These are phyloP conservation scores for Leucoptera coffeella DNA, from an alignment of 2,888 invertebrate genomes.

Conservation along the genomic window DNA sequence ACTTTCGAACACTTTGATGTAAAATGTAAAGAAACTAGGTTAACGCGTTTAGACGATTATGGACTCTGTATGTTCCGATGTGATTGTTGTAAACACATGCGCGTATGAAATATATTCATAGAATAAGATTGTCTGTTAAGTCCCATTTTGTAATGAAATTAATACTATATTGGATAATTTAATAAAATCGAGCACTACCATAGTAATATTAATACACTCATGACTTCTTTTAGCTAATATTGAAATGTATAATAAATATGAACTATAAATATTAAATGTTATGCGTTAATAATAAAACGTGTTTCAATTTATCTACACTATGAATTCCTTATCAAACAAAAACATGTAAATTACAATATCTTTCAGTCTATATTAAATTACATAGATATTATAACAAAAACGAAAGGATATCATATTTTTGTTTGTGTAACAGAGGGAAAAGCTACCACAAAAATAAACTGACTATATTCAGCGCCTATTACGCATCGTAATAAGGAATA, in stretches of 20 bases:
- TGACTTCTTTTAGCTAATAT: conserved; percentile 51
- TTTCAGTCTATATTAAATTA: too few species aligned
- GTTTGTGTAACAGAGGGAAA: too few species aligned
- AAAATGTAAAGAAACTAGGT: neutral
- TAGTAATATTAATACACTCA: conserved; percentile 49
- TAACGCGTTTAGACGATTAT: too few species aligned
- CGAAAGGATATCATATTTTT: too few species aligned
- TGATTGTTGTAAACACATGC: neutral
- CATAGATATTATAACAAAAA: too few species aligned
- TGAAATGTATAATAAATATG: conserved; percentile 55
- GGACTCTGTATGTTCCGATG: neutral
- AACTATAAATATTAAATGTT: conserved; percentile 61
- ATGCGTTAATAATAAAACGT: conserved; percentile 62
- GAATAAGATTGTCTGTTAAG: conserved; percentile 20
- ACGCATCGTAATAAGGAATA: too few species aligned
- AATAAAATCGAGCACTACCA: conserved; percentile 43
- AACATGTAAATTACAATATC: too few species aligned
- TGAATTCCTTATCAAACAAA: too few species aligned
- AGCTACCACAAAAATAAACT: too few species aligned
- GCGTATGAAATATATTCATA: neutral
- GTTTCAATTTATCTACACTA: too few species aligned
- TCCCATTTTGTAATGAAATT: conserved; percentile 47
- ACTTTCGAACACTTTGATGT: neutral
- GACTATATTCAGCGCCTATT: too few species aligned
- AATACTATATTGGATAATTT: too few species aligned